Evolutionary conservation across 1,140 invertebrate genomes (phyloP).

Genomic region (Copidosoma floridanum): DNA sequence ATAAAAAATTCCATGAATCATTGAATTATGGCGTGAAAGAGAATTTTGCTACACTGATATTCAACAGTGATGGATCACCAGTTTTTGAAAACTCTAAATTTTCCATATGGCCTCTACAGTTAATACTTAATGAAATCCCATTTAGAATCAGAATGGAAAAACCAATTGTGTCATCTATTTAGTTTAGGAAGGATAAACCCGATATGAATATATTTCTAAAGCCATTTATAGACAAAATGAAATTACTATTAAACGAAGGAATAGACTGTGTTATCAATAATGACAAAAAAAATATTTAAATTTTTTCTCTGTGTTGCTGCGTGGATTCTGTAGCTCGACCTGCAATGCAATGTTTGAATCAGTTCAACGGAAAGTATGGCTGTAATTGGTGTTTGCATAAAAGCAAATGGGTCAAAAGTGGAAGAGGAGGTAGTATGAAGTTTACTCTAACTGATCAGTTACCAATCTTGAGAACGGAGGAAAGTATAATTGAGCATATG

Average conservation of each 20-base stretch:
- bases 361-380: neutral
- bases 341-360: neutral
- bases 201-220: neutral
- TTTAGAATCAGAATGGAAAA: neutral
- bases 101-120: constrained; percentile 3
- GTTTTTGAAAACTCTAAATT: too few relatives aligned
- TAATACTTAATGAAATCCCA: neutral
- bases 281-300: neutral
- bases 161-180: neutral
- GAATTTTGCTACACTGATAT: too few relatives aligned
- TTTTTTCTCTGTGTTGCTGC: neutral
- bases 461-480: neutral
- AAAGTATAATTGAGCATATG: neutral
- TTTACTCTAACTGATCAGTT: neutral
- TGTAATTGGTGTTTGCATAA: constrained; percentile 2
- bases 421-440: neutral
- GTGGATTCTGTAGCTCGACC: constrained; percentile 1
- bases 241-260: neutral
- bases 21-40: too few relatives aligned
- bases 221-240: neutral
- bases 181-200: neutral
- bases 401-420: too few relatives aligned
- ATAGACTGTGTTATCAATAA: neutral
- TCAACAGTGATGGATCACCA: too few relatives aligned
- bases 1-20: too few relatives aligned